A percentile compares a stretch with the other conserved stretches of the same genome.
Conservation (phyloP, 2,113 vertebrate genomes). For the Microcebus murinus region DNA sequence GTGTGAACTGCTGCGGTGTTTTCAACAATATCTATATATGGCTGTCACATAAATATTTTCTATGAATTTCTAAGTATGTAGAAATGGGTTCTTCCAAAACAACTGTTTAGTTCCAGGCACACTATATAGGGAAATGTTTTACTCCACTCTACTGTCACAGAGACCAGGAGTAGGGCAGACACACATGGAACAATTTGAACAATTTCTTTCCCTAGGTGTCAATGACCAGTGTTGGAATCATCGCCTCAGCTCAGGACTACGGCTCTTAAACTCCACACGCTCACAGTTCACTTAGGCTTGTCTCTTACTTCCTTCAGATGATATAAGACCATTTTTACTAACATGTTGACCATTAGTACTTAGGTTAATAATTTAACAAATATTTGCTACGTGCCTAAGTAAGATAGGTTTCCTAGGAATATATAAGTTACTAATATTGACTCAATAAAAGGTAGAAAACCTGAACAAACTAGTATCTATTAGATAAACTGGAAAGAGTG, state of each 20-base stretch:
- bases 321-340: neutral
- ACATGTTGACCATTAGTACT: neutral
- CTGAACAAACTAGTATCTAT: neutral
- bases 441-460: neutral
- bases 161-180: neutral
- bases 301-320: neutral
- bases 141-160: neutral
- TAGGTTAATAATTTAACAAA: neutral
- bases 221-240: neutral
- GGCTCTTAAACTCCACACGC: neutral
- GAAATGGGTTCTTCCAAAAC: neutral
- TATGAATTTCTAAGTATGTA: neutral
- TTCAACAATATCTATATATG: neutral
- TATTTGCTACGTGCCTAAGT: neutral
- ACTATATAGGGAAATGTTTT: neutral
- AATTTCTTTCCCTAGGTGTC: neutral
- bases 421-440: neutral
- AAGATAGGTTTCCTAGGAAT: neutral
- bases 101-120: neutral
- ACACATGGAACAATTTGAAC: neutral
- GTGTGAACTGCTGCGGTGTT: neutral
- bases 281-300: neutral
- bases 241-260: neutral
- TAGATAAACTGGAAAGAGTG: neutral
- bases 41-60: conserved; percentile 6